Conservation (phyloP, 2,888 invertebrate genomes). For the Eilema depressum region DNA sequence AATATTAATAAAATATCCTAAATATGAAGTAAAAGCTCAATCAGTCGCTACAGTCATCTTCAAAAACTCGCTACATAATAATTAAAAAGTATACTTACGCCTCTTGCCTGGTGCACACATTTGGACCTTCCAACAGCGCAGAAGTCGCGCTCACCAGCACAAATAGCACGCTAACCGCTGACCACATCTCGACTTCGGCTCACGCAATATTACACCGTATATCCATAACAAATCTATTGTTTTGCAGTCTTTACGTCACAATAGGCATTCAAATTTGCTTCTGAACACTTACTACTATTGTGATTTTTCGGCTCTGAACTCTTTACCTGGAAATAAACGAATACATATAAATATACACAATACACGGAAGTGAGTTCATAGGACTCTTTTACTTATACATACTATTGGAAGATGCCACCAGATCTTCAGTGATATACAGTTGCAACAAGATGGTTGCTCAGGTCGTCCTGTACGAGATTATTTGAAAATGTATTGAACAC, state of each 20-base stretch:
- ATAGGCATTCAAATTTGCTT: constrained; percentile 60
- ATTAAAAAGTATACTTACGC: constrained; percentile 51
- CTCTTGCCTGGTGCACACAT: constrained; percentile 92
- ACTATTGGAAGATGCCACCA: not conserved
- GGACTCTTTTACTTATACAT: not conserved
- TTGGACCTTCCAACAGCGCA: constrained; percentile 89
- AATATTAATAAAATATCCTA: not conserved
- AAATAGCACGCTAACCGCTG: constrained; percentile 62
- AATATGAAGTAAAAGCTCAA: not conserved
- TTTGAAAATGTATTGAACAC: not conserved
- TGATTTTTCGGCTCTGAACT: constrained; percentile 23
- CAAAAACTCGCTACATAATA: constrained; percentile 8
- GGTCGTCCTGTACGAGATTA: not conserved
- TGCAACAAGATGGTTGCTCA: not conserved
- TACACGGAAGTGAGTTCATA: not conserved
- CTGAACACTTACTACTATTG: constrained; percentile 34
- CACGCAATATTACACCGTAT: constrained; percentile 58
- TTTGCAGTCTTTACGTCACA: constrained; percentile 64
- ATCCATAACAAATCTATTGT: constrained; percentile 81
- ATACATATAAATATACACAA: constrained; percentile 12
- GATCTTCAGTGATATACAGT: not conserved
- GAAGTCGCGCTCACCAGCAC: constrained; percentile 59
- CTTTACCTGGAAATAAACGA: constrained; percentile 38
- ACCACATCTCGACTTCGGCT: constrained; percentile 72
- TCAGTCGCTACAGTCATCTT: not conserved